A percentile compares a stretch with the other conserved stretches of the same genome.
Evolutionary conservation across 2,113 vertebrate genomes (phyloP).

Genomic region (Heterochromis multidens): DNA sequence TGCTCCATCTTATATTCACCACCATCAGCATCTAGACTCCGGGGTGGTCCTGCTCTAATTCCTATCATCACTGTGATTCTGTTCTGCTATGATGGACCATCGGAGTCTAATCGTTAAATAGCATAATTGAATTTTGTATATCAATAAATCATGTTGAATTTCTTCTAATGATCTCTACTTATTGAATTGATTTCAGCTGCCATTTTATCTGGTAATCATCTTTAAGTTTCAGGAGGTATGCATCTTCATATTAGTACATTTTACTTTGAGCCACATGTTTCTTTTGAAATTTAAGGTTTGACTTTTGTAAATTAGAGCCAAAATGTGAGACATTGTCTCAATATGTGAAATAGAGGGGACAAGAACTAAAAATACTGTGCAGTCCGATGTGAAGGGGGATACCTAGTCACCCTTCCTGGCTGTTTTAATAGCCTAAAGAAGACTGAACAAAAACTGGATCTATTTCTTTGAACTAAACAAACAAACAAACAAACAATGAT

Average conservation of each 20-base stretch:
- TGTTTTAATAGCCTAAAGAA: neutral
- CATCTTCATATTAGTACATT: neutral
- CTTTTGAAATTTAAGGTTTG: neutral
- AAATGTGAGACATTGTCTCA: neutral
- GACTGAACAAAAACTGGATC: fast-evolving
- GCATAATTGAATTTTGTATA: no score
- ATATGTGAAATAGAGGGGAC: neutral
- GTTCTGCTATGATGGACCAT: no score
- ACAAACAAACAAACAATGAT: no score
- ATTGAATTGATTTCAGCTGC: no score
- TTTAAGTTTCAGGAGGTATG: neutral
- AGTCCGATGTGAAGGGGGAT: neutral
- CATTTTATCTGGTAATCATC: no score
- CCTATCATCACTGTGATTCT: no score
- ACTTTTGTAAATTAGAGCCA: neutral
- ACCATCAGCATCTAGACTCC: no score
- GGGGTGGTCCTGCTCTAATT: no score
- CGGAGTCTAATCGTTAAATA: no score
- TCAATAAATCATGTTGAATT: no score
- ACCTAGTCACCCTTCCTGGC: neutral
- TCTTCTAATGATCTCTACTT: no score
- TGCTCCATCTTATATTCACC: no score
- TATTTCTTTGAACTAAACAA: neutral
- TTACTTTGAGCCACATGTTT: neutral
- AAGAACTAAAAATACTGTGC: neutral